A percentile compares a stretch with the other conserved stretches of the same genome.
phyloP scores from a whole-genome alignment of 2,888 invertebrate species.

The Liopterus haemorrhoidalis region DNA sequence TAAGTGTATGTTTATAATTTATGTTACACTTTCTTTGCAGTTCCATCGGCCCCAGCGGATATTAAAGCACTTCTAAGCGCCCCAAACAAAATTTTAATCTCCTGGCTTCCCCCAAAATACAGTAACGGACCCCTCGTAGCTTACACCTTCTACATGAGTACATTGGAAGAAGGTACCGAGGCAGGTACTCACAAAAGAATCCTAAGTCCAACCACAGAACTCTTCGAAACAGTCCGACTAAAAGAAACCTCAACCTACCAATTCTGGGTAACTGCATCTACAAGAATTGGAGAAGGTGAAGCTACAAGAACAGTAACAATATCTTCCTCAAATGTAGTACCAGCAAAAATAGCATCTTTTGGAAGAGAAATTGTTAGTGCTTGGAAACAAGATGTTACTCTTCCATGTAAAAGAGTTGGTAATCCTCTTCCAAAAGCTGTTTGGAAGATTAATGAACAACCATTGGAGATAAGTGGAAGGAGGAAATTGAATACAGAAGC shows the following conservation, averaged over 20 bases:
- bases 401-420: conserved; percentile 82
- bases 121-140: conserved; percentile 80
- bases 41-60: conserved; percentile 82
- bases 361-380: conserved; percentile 71
- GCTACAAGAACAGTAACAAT: conserved; percentile 72
- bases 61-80: conserved; percentile 87
- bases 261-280: conserved; percentile 72
- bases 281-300: conserved; percentile 78
- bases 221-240: conserved; percentile 64
- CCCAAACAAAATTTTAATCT: conserved; percentile 75
- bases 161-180: conserved; percentile 70
- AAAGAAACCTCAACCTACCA: conserved; percentile 70
- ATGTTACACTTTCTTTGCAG: conserved; percentile 49
- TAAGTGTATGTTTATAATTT: too few species aligned
- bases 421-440: conserved; percentile 66
- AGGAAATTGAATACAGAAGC: conserved; percentile 64
- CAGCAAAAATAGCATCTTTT: conserved; percentile 85
- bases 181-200: conserved; percentile 72
- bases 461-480: conserved; percentile 63
- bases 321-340: conserved; percentile 70
- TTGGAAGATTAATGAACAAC: conserved; percentile 73
- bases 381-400: conserved; percentile 79
- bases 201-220: conserved; percentile 61
- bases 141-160: conserved; percentile 78
- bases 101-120: conserved; percentile 81